These are phyloP conservation scores for Hetaerina titia DNA, from an alignment of 2,888 invertebrate species.

Conservation along the genomic window DNA sequence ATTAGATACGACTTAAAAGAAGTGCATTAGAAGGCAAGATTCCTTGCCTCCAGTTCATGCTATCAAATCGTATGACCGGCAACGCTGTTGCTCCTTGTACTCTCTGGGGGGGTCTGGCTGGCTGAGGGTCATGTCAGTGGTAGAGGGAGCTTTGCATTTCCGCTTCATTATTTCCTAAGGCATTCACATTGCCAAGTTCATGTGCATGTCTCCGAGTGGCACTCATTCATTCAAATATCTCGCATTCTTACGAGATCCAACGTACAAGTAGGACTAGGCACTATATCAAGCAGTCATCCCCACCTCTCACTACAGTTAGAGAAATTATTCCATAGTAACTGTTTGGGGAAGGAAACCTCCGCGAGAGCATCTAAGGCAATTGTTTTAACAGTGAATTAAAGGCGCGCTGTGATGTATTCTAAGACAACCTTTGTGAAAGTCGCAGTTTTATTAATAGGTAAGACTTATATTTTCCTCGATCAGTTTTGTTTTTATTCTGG, in stretches of 20 bases:
- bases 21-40: background rate
- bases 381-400: no score
- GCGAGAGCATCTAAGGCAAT: background rate
- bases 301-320: background rate
- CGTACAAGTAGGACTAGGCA: background rate
- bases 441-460: background rate
- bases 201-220: no score
- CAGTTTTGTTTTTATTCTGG: background rate
- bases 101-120: background rate
- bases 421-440: background rate
- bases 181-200: constrained; percentile 38
- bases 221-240: no score
- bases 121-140: constrained; percentile 6
- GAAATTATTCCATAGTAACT: background rate
- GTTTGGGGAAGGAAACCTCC: background rate
- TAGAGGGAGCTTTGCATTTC: background rate
- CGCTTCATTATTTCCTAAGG: background rate
- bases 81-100: constrained; percentile 64
- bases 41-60: background rate
- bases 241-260: background rate
- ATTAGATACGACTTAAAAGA: constrained; percentile 12
- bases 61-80: constrained; percentile 30
- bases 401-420: background rate
- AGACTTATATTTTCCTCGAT: background rate
- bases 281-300: background rate